phyloP scores from a whole-genome alignment of 1,140 invertebrate species.

The Drosophila kohkoa region DNA sequence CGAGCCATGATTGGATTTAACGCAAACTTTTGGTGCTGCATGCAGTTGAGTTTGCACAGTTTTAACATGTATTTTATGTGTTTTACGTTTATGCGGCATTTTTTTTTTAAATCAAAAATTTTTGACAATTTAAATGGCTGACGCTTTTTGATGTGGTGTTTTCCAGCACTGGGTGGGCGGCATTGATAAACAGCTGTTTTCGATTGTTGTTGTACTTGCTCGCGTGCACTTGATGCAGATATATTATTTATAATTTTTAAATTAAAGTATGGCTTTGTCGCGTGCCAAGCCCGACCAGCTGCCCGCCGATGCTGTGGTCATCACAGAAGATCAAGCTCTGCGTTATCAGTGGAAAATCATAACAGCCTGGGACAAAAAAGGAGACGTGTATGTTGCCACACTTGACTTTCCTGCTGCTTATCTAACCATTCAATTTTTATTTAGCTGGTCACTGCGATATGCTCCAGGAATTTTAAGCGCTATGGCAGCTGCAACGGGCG shows the following conservation, averaged over 20 bases:
- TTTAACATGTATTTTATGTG: neutral
- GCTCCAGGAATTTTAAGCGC: conserved; percentile 71
- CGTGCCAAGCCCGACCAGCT: conserved; percentile 52
- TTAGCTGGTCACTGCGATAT: conserved; percentile 84
- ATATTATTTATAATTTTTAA: conserved; percentile 2
- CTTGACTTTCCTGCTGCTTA: conserved; percentile 35
- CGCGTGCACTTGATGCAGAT: neutral
- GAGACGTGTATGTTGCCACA: conserved; percentile 82
- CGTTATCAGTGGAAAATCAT: conserved; percentile 85
- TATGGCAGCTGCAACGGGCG: conserved; percentile 72
- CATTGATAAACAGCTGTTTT: conserved; percentile 39
- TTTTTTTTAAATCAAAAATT: neutral
- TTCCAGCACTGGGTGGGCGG: conserved; percentile 22
- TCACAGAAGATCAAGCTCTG: conserved; percentile 84
- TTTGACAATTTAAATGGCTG: no score
- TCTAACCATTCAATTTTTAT: conserved; percentile 47
- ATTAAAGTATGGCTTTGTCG: conserved; percentile 58
- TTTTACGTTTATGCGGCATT: conserved; percentile 59
- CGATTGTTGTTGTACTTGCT: neutral
- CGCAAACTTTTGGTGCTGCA: conserved; percentile 11
- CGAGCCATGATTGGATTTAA: conserved; percentile 17
- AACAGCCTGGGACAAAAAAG: conserved; percentile 80
- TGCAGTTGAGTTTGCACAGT: conserved; percentile 12
- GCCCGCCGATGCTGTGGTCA: conserved; percentile 84
- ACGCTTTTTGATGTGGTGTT: conserved; percentile 6